Base-by-base conservation (phyloP, 2,113 vertebrate genomes). In the Lanius ludovicianus region DNA sequence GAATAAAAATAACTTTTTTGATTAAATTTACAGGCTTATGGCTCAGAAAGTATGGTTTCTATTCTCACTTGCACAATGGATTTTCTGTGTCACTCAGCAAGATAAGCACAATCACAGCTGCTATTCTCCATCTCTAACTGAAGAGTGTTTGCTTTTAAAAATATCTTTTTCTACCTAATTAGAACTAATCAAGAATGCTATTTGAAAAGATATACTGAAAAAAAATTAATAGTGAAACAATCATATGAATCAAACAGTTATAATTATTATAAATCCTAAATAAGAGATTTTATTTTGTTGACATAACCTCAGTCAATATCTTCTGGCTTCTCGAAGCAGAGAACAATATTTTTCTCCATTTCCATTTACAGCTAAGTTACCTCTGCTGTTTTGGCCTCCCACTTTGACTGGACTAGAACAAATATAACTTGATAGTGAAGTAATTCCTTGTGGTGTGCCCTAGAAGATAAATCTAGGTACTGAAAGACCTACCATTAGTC, bases 1-100 rank as follows among this genome's bases (percentile, higher is more conserved):
- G 59, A 75, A 92, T 63, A 93, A 96, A 96, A 97, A 92, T 87
- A 93, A 67, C 33, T 56, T 93, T 93, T 89, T 44, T 35, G 10
- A 93, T 87, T 94, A 90, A 86, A 41, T 83, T 62, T 87, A 5
- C 21, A 86, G 42, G 35, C 24, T 84, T 80, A 74, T 50, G 59
- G 55, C 20, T 96, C 63, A 76, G 84, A 96, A 79, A 94, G 73
- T 28, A 69, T 30, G 28, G 16, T 73, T 59, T 83, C 23, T 62
- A 39, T 85, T 91, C 55, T 86, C 16, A 31, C 33, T 77, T 49
- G 9, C 56, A 70, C 35, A 74, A 70, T 23, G 16, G 30, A 84
- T 95, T 91, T 77, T 68, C 42, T 92, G 15, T 79, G 68, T 57
- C 46, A 47, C 53, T 88, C 67, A 83, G 42, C 22, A 87, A 87